Conservation (phyloP, 2,888 invertebrate species). For the Tenthredo amoena region DNA sequence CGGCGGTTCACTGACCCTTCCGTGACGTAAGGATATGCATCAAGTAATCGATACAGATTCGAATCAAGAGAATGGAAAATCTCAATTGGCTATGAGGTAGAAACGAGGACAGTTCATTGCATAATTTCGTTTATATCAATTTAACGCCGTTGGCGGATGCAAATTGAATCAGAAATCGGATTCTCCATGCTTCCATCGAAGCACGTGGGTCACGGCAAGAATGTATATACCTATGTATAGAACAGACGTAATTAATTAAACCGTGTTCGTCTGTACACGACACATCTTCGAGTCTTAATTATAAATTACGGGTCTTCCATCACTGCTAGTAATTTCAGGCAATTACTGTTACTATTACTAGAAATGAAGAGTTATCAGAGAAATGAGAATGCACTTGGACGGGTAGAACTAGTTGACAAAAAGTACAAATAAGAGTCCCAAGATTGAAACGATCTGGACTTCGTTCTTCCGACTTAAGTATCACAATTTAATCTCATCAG, state of each 20-base stretch:
- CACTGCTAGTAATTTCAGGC: background rate
- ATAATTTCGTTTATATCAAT: background rate
- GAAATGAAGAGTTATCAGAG: background rate
- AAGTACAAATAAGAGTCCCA: background rate
- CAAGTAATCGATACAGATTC: background rate
- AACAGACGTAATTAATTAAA: constrained; percentile 17
- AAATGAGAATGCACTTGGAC: background rate
- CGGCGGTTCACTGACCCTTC: constrained; percentile 8
- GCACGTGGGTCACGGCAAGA: background rate
- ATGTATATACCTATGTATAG: background rate
- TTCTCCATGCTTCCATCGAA: background rate
- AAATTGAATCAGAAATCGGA: background rate
- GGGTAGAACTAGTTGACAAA: background rate
- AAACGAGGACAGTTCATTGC: background rate
- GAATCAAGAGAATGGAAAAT: background rate
- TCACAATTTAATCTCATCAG: background rate
- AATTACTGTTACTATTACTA: constrained; percentile 14
- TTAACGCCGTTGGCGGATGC: background rate
- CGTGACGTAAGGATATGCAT: background rate
- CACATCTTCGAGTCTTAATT: constrained; percentile 3
- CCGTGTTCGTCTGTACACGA: background rate
- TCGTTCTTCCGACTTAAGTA: background rate
- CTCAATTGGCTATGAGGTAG: background rate
- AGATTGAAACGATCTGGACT: background rate
- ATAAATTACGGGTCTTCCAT: background rate